Evolutionary conservation across 2,888 invertebrate species (phyloP), one percentile per base, ranked within the genome.

Genomic region (Tryphoninae sp.): DNA sequence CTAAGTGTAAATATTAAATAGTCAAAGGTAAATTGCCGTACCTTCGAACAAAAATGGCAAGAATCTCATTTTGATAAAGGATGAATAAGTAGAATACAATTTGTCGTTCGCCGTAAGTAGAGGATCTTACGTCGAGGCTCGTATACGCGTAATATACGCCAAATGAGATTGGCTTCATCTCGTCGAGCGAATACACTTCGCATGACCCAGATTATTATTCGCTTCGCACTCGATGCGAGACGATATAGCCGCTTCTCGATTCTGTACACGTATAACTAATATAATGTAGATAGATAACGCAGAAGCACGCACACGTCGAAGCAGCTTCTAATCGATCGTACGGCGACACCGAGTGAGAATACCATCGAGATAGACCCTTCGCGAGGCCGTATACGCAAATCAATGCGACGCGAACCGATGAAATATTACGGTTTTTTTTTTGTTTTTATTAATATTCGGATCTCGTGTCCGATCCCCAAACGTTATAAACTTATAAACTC

Each of bases 201-300:
- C 76, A 42, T 77, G 76, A 77, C 76, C 76, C 76, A 77, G 76
- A 77, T 77, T 76, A 68, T 76, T 67, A 45, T 51, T 68, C 59
- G 42, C 42, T 22, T 59, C 67, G 2, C 67, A 16, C 59, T 62
- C 59, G 42, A 8, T 13, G 51, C 9, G 26, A 22, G 16, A 9
- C 64, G 2, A 72, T 67, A 72, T 65, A 42, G 42, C 67, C 58
- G 72, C 55, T 65, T 75, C 67, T 19, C 65, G 71, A 65, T 81
- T 76, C 55, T 67, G 53, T 62, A 82, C 69, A 49, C 45, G 59
- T 59, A 69, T 68, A 26, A 69, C 76, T 68, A 68, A 68, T 77
- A 77, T 69, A 69, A 77, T 77, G 69, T 69, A 61, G 67, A 78
- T 79, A 67, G 76, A 72, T 61, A 82, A 78, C 67, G 62, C 67